A percentile compares a stretch with the other conserved stretches of the same genome.
These are phyloP conservation scores for Ctenosaura bakeri DNA, from an alignment of 2,797 vertebrate genomes.

Conservation along the genomic window DNA sequence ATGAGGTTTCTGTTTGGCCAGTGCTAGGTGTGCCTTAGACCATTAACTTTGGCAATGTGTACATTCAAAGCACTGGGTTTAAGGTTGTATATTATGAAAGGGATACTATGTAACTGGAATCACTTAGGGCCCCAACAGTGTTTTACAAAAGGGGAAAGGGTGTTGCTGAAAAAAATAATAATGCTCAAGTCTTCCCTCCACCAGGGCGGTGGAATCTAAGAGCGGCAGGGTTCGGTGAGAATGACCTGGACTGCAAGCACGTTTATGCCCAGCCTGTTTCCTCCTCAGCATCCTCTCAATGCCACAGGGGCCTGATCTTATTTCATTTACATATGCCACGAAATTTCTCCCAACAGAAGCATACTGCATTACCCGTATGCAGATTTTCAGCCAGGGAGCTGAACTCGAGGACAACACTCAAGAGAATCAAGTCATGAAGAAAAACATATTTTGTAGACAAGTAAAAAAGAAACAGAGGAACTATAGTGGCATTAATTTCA, in stretches of 20 bases:
- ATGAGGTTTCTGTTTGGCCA: slow-evolving; percentile 63
- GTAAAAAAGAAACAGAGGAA: slow-evolving; percentile 39
- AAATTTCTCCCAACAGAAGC: slow-evolving; percentile 62
- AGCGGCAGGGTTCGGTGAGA: slow-evolving; percentile 65
- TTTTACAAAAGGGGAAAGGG: slow-evolving; percentile 47
- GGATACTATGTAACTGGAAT: slow-evolving; percentile 48
- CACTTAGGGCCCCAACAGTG: slow-evolving; percentile 60
- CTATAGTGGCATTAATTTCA: slow-evolving; percentile 28
- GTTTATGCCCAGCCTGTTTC: slow-evolving; percentile 59
- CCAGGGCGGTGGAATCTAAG: slow-evolving; percentile 62
- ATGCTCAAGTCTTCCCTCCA: slow-evolving; percentile 58
- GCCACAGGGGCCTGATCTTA: slow-evolving; percentile 64
- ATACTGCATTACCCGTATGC: slow-evolving; percentile 68
- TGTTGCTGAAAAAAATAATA: slow-evolving; percentile 62
- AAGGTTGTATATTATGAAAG: slow-evolving; percentile 54
- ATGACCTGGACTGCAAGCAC: slow-evolving; percentile 59
- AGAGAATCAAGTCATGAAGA: slow-evolving; percentile 42
- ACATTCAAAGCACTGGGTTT: slow-evolving; percentile 52
- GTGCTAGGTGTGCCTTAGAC: slow-evolving; percentile 38
- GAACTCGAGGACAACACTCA: slow-evolving; percentile 61
- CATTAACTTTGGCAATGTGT: slow-evolving; percentile 63
- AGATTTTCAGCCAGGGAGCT: slow-evolving; percentile 73
- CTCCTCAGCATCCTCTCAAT: slow-evolving; percentile 69
- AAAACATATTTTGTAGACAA: slow-evolving; percentile 27
- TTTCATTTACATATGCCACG: slow-evolving; percentile 74